Evolutionary conservation across 2,888 invertebrate genomes (phyloP).

Genomic region (Drosophila tripunctata): DNA sequence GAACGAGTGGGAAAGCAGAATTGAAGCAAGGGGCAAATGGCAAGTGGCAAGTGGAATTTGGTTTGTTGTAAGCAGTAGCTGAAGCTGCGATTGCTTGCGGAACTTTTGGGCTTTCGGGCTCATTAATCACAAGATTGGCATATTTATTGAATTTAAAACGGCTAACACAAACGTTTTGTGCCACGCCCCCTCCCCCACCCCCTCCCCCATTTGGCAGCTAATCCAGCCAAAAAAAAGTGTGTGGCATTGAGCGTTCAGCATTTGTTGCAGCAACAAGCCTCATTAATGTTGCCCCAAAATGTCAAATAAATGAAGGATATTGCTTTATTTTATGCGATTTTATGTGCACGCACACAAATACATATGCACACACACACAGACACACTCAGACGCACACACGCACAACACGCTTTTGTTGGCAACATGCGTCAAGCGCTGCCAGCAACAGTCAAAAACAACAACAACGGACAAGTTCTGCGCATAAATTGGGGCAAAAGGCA

Average conservation of each 20-base stretch:
- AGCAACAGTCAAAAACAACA: conserved; percentile 23
- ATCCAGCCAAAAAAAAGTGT: no score
- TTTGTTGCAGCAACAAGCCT: conserved; percentile 47
- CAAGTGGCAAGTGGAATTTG: no score
- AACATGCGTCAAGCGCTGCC: conserved; percentile 49
- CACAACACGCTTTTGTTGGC: conserved; percentile 15
- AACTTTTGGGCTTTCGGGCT: conserved; percentile 6
- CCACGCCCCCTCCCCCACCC: background rate
- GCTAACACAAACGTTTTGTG: conserved; percentile 10
- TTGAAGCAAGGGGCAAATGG: no score
- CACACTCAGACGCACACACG: conserved; percentile 15
- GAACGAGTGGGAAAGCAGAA: no score
- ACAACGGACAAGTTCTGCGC: conserved; percentile 36
- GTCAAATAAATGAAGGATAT: conserved; percentile 78
- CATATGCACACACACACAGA: background rate
- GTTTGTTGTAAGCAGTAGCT: background rate
- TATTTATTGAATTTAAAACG: conserved; percentile 62
- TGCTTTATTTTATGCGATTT: conserved; percentile 75
- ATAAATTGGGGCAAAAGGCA: conserved; percentile 42
- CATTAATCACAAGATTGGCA: conserved; percentile 58
- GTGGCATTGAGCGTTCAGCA: conserved; percentile 14
- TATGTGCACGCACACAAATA: conserved; percentile 49
- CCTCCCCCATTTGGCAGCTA: background rate
- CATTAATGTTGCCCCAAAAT: conserved; percentile 68
- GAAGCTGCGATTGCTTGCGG: background rate